These are phyloP conservation scores for Babylonia areolata DNA, from an alignment of 1,140 invertebrate species.

Conservation along the genomic window DNA sequence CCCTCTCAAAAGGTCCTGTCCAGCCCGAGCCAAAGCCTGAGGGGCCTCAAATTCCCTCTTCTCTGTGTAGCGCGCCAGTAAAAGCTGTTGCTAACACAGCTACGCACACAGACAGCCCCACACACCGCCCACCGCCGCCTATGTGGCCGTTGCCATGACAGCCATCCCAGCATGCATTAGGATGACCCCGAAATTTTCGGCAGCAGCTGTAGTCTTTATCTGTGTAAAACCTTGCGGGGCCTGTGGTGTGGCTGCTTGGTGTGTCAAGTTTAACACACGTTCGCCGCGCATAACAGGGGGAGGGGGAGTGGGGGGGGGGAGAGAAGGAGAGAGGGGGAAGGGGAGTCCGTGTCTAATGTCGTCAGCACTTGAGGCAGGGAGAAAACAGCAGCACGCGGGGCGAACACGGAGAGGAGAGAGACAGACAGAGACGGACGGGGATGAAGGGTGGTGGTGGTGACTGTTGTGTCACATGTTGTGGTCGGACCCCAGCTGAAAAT, in stretches of 20 bases:
- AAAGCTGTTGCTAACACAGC: background rate
- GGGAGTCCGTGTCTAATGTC: no score
- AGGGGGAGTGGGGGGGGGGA: background rate
- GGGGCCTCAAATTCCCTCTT: no score
- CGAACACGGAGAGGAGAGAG: background rate
- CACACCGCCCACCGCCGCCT: background rate
- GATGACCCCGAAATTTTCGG: background rate
- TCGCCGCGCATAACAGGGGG: background rate
- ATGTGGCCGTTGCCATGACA: conserved; percentile 2
- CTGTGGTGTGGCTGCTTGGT: background rate
- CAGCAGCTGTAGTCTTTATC: background rate
- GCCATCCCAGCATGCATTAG: conserved; percentile 1
- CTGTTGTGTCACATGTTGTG: background rate
- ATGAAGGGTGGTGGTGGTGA: background rate
- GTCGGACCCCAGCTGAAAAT: no score
- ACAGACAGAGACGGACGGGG: background rate
- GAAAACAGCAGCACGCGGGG: background rate
- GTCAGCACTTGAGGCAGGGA: background rate
- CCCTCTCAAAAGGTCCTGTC: no score
- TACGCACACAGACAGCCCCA: background rate
- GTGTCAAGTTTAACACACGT: background rate
- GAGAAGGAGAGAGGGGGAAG: background rate
- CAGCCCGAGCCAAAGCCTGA: no score
- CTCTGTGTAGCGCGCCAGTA: no score
- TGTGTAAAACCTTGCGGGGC: no score